Evolutionary conservation across 2,888 invertebrate species (phyloP), one percentile per base, ranked within the genome.

Genomic region (Tachina grossa): DNA sequence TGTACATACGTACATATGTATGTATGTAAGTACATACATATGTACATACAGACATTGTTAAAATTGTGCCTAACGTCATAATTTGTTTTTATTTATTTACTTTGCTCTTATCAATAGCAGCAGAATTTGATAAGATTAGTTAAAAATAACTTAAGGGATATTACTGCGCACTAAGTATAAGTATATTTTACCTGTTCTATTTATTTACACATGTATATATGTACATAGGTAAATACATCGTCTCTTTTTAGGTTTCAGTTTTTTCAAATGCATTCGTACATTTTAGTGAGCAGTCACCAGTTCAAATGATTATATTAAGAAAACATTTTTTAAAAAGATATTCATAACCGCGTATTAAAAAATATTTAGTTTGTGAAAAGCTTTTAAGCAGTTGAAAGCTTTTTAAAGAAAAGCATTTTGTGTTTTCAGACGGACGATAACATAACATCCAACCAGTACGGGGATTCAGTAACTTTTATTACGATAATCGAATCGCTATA

Each of bases 91-190:
- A 39, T 22, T 72, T 72, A 31, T 31, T 49, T 66, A 4, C 8
- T 8, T 51, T 55, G 16, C 13, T 51, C 45, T 53, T 57, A 39
- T 55, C 45, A 31, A 14, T 59, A 45, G 9, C 9, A 76, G 72
- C 39, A 22, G 41, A 49, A 14, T 19, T 16, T 47, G 76, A 85
- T 85, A 85, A 85, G 63, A 51, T 76, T 72, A 63, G 66, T 77
- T 55, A 53, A 19, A 63, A 79, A 41, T 47, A 59, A 49, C 6
- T 31, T 31, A n/a, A 19, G 3, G 47, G 47, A n/a, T 65, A 31
- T 53, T 66, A 69, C 57, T 85, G 82, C 80, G 71, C 76, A 81
- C 22, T 41, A 72, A 61, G 65, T 69, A 39, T 2, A n/a, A n/a
- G n/a, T n/a, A 8, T 59, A 55, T 31, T 1, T 31, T 31, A 6